A percentile compares a stretch with the other conserved stretches of the same genome.
These are phyloP conservation scores for Stichopus chloronotus DNA, from an alignment of 35 echinoderm and acorn worm genomes.

Conservation along the genomic window DNA sequence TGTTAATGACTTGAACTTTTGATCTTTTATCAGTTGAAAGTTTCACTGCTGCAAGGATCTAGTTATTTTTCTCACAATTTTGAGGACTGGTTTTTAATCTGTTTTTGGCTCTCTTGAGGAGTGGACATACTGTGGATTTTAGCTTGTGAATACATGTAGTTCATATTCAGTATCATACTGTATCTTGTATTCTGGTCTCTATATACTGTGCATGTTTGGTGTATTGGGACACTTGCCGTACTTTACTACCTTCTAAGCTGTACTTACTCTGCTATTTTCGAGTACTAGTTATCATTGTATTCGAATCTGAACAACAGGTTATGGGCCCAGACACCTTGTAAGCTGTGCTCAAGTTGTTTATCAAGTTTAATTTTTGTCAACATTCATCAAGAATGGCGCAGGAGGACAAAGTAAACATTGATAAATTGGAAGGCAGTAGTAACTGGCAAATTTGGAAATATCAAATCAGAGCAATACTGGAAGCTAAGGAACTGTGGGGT, in stretches of 20 bases:
- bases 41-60: neutral
- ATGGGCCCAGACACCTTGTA: no score
- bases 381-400: no score
- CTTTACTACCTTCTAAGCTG: no score
- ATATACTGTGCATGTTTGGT: neutral
- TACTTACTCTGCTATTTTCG: no score
- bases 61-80: neutral
- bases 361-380: no score
- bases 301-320: no score
- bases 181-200: no score
- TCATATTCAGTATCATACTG: no score
- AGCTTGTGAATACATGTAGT: neutral
- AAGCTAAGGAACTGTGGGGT: constrained; percentile 17
- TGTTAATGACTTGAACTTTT: no score
- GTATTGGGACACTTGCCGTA: neutral
- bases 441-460: neutral
- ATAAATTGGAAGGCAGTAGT: neutral
- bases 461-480: neutral
- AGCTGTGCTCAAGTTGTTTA: no score
- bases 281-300: no score
- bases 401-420: neutral
- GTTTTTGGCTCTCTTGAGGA: neutral
- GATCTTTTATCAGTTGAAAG: no score
- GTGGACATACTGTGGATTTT: neutral
- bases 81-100: neutral